Conservation (phyloP, 2,888 invertebrate genomes). For the Drosophila paramelanica region DNA sequence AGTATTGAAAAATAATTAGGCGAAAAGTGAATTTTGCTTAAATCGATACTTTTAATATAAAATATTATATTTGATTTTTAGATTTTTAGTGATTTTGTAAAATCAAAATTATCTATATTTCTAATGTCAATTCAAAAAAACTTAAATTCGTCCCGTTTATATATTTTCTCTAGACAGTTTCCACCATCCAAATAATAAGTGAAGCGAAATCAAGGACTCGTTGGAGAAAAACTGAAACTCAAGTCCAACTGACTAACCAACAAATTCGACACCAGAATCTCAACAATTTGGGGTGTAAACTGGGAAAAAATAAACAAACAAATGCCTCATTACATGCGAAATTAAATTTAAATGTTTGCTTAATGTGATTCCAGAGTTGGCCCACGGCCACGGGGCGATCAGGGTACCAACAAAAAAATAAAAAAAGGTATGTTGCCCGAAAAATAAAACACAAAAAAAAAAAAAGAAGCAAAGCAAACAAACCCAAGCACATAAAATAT, state of each 20-base stretch:
- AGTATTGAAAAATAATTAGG: background rate
- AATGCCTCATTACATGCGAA: constrained; percentile 83
- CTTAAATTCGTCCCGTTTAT: too few relatives aligned
- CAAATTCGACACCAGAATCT: constrained; percentile 29
- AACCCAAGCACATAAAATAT: constrained; percentile 77
- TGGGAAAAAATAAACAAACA: constrained; percentile 78
- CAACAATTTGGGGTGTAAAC: constrained; percentile 56
- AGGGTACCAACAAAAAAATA: constrained; percentile 39
- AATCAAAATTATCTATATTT: too few relatives aligned
- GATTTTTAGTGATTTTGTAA: too few relatives aligned
- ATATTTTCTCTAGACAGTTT: background rate
- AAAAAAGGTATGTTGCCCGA: constrained; percentile 48
- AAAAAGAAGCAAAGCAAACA: constrained; percentile 53
- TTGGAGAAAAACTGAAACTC: constrained; percentile 7
- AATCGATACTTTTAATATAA: background rate
- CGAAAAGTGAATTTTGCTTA: background rate
- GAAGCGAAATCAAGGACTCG: constrained; percentile 33
- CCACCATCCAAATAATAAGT: constrained; percentile 18
- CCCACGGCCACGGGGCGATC: constrained; percentile 47
- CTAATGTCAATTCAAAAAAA: too few relatives aligned
- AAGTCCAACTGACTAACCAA: constrained; percentile 27
- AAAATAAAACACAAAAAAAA: constrained; percentile 18
- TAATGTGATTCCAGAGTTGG: constrained; percentile 76
- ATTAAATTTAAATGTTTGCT: constrained; percentile 84
- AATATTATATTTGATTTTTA: too few relatives aligned